Evolutionary conservation across 2,113 vertebrate species (phyloP).

Genomic region (Guaruba guarouba): DNA sequence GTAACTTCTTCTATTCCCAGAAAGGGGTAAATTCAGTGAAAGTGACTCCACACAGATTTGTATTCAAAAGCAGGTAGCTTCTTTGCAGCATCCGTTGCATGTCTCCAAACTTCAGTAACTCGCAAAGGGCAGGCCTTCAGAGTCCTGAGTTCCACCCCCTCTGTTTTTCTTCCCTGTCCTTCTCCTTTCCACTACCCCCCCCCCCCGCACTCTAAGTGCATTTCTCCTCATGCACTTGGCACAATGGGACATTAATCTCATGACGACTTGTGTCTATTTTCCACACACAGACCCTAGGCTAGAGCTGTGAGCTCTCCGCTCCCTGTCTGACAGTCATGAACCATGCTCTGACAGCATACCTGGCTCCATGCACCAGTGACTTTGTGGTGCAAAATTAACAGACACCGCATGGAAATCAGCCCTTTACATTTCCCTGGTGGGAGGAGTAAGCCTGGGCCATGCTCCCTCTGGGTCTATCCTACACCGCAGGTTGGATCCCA

Average conservation of each 20-base stretch:
- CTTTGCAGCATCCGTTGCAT: not conserved
- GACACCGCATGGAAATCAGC: fast-evolving
- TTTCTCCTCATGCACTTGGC: not conserved
- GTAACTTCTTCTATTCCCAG: not conserved
- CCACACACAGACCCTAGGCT: not conserved
- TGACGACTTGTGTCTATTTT: not conserved
- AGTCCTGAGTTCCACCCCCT: not conserved
- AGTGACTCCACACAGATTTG: not conserved
- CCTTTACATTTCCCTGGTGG: fast-evolving
- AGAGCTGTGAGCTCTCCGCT: not conserved
- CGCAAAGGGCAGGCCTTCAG: not conserved
- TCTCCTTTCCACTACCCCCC: too few relatives aligned
- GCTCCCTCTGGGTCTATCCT: not conserved
- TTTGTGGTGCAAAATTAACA: not conserved
- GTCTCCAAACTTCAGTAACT: not conserved
- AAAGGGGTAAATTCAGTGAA: not conserved
- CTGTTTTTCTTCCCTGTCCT: not conserved
- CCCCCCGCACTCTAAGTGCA: not conserved
- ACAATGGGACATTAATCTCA: not conserved
- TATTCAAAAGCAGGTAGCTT: not conserved
- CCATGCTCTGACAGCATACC: fast-evolving
- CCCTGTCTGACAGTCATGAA: not conserved
- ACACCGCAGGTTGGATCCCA: fast-evolving
- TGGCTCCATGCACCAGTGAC: fast-evolving
- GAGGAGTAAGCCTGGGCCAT: not conserved